A percentile compares a stretch with the other conserved stretches of the same genome.
These are phyloP conservation scores for Dipodomys stephensi DNA, from an alignment of 2,113 vertebrate species.

Conservation along the genomic window DNA sequence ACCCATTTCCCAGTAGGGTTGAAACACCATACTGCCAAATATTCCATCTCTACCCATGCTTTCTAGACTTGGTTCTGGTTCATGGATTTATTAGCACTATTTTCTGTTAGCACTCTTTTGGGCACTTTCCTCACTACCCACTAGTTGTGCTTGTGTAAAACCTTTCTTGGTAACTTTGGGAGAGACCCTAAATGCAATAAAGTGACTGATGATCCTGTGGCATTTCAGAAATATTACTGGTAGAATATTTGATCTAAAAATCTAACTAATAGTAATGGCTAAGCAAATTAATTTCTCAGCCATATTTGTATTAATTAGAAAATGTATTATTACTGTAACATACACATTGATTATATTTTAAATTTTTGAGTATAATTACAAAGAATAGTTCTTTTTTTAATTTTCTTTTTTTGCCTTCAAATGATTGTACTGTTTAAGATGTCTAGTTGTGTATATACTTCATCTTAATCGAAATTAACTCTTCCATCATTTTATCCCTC, in stretches of 20 bases:
- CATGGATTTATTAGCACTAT: not conserved
- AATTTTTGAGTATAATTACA: too few relatives aligned
- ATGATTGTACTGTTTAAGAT: too few relatives aligned
- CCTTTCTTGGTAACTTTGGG: not conserved
- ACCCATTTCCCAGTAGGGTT: conserved; percentile 8
- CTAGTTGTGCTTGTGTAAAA: not conserved
- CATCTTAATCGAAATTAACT: too few relatives aligned
- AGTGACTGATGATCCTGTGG: not conserved
- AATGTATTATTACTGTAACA: not conserved
- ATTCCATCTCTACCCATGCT: not conserved
- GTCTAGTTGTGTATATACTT: too few relatives aligned
- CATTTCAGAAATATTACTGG: conserved; percentile 4
- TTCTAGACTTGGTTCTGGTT: not conserved
- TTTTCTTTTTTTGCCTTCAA: not conserved
- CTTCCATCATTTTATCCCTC: too few relatives aligned
- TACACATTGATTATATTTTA: not conserved
- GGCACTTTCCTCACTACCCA: too few relatives aligned
- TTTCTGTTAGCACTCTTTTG: not conserved
- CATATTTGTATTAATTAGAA: not conserved
- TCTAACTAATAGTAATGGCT: not conserved
- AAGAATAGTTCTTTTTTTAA: too few relatives aligned
- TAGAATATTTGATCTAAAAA: conserved; percentile 47
- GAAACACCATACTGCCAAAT: not conserved
- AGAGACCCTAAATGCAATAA: not conserved
- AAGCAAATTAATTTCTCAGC: not conserved